Evolutionary conservation across 2,888 invertebrate species (phyloP).

Genomic region (Amphipyra berbera): DNA sequence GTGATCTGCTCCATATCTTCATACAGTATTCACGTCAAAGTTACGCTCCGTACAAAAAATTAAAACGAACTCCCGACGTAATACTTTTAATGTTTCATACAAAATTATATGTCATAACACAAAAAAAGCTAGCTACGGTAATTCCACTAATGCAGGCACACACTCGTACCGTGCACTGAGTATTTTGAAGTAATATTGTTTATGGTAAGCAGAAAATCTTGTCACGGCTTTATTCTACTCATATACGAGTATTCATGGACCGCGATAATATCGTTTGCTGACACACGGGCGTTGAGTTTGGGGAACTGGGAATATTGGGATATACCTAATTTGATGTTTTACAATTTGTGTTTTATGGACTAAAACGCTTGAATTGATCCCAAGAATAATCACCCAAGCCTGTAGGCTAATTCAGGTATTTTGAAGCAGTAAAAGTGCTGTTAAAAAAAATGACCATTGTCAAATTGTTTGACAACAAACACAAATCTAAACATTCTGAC

Average conservation of each 20-base stretch:
- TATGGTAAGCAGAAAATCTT: slow-evolving; percentile 87
- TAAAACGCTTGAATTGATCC: too few species aligned
- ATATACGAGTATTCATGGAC: slow-evolving; percentile 63
- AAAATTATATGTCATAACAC: slow-evolving; percentile 39
- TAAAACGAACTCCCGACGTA: slow-evolving; percentile 12
- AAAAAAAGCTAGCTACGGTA: slow-evolving; percentile 44
- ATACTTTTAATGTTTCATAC: slow-evolving; percentile 38
- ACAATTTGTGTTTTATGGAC: too few species aligned
- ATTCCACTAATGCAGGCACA: slow-evolving; percentile 54
- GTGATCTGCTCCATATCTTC: too few species aligned
- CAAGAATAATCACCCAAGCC: too few species aligned
- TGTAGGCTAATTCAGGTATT: too few species aligned
- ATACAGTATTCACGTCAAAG: background rate
- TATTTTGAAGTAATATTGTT: slow-evolving; percentile 82
- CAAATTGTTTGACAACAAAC: too few species aligned
- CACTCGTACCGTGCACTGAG: slow-evolving; percentile 51
- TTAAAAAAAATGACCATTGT: too few species aligned
- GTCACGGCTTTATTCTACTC: slow-evolving; percentile 75
- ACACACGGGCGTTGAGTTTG: slow-evolving; percentile 22
- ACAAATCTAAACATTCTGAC: too few species aligned
- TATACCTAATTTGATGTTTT: background rate
- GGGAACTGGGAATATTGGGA: background rate
- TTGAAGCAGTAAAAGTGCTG: too few species aligned
- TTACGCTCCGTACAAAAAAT: background rate
- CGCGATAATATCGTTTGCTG: slow-evolving; percentile 39